phyloP scores from a whole-genome alignment of 2,888 invertebrate genomes.

The Ecdyonurus torrentis region DNA sequence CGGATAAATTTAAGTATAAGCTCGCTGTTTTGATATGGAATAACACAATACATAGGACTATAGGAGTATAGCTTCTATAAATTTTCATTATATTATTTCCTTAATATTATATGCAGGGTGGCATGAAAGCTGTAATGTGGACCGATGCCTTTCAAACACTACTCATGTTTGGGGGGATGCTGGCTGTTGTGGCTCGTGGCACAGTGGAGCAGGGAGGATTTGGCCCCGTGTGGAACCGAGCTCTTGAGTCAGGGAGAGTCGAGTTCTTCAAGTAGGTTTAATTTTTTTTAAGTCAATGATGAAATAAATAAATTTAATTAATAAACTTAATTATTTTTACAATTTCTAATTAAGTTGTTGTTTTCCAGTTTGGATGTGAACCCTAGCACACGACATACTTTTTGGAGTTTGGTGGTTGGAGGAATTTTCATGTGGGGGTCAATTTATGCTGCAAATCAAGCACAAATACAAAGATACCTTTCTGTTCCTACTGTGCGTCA shows the following conservation, averaged over 20 bases:
- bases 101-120: constrained; percentile 43
- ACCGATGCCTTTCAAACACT: constrained; percentile 75
- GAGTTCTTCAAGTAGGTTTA: constrained; percentile 53
- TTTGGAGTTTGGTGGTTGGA: constrained; percentile 66
- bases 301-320: background rate
- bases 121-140: constrained; percentile 89
- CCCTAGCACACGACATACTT: constrained; percentile 71
- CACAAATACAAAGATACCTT: constrained; percentile 83
- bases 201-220: constrained; percentile 41
- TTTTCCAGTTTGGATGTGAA: constrained; percentile 50
- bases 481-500: constrained; percentile 65
- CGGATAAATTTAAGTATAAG: no score
- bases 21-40: no score
- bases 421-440: constrained; percentile 85
- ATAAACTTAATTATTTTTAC: background rate
- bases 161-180: constrained; percentile 47
- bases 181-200: constrained; percentile 33
- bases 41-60: no score
- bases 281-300: constrained; percentile 15
- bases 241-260: constrained; percentile 41
- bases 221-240: constrained; percentile 45
- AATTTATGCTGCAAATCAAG: constrained; percentile 86
- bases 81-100: no score
- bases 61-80: no score
- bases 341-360: background rate